phyloP scores from a whole-genome alignment of 2,113 vertebrate genomes.

The Lichenostomus cassidix region DNA sequence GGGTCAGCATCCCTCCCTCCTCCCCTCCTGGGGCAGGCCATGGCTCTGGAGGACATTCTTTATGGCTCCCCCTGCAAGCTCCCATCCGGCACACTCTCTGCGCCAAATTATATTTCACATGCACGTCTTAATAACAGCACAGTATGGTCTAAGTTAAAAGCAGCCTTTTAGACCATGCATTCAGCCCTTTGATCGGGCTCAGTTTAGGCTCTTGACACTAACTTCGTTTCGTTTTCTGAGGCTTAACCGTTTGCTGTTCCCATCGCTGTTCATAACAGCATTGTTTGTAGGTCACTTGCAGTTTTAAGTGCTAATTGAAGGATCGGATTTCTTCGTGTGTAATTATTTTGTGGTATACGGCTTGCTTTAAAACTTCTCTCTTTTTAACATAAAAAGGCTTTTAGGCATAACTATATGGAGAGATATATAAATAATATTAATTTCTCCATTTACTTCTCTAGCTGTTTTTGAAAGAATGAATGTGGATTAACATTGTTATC shows the following conservation, averaged over 20 bases:
- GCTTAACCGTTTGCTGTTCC: conserved; percentile 62
- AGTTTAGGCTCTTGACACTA: conserved; percentile 54
- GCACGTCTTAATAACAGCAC: conserved; percentile 29
- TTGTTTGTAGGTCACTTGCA: conserved; percentile 73
- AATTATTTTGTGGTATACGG: conserved; percentile 54
- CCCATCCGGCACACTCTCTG: conserved; percentile 20
- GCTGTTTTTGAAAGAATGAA: conserved; percentile 82
- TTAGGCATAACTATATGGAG: conserved; percentile 36
- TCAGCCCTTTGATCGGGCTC: conserved; percentile 16
- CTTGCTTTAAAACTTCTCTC: conserved; percentile 63
- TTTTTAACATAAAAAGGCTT: conserved; percentile 43
- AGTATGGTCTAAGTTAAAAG: conserved; percentile 66
- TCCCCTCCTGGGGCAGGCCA: conserved; percentile 25
- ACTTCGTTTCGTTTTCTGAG: conserved; percentile 43
- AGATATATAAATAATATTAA: conserved; percentile 74
- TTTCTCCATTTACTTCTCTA: conserved; percentile 77
- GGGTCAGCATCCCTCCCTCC: conserved; percentile 37
- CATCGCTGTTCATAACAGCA: conserved; percentile 57
- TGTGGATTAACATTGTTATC: conserved; percentile 83
- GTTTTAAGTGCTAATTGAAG: conserved; percentile 77
- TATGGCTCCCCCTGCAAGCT: conserved; percentile 25
- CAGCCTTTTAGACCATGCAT: conserved; percentile 49
- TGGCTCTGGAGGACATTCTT: conserved; percentile 35
- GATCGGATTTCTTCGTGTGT: conserved; percentile 66
- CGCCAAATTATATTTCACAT: conserved; percentile 38